Base-by-base conservation (phyloP, 2,113 vertebrate genomes). In the Lepisosteus osseus region DNA sequence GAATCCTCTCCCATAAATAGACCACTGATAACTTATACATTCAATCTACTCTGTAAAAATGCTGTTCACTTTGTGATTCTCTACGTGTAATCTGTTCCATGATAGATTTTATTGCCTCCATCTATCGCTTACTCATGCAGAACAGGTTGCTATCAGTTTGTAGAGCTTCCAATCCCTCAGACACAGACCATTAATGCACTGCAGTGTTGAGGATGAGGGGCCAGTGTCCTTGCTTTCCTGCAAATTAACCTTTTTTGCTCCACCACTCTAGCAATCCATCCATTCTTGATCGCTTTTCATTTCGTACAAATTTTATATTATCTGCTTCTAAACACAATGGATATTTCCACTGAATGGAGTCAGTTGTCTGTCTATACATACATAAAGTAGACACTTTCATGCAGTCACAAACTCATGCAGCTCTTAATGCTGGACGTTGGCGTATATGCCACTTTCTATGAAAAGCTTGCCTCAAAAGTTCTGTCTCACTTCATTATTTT, bases 171-270 rank as follows among this genome's bases (percentile, higher is more conserved):
- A 4, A 72, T 65, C 17, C 6, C 15, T 69, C 68, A 69, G 17
- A 59, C 54, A 7, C 13, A 7, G 68, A 41, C 41, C 56, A 14
- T 70, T 61, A 12, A 14, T 61, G 14, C 3, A 0, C 45, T 54
- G 40, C 40, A 4, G n/a, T 65, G 64, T 2, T 43, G 41, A 13
- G 12, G 12, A 43, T 3, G 11, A n/a, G 12, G 6, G n/a, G 44
- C 3, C 17, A 47, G 45, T 67, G 65, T 67, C 45, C 14, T 51
- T 67, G 65, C 14, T 47, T 43, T 67, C 47, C 6, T n/a, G 7
- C 44, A 45, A 15, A n/a, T 67, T 43, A 51, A 67, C 65, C 65
- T 67, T 67, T 63, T 54, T 45, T 45, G 65, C 45, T 59, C 56
- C 56, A 14, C 11, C 11, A 59, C 56, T 59, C 11, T 4, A 59